These are phyloP conservation scores for Lerista edwardsae DNA, from an alignment of 2,797 vertebrate genomes.

Conservation along the genomic window DNA sequence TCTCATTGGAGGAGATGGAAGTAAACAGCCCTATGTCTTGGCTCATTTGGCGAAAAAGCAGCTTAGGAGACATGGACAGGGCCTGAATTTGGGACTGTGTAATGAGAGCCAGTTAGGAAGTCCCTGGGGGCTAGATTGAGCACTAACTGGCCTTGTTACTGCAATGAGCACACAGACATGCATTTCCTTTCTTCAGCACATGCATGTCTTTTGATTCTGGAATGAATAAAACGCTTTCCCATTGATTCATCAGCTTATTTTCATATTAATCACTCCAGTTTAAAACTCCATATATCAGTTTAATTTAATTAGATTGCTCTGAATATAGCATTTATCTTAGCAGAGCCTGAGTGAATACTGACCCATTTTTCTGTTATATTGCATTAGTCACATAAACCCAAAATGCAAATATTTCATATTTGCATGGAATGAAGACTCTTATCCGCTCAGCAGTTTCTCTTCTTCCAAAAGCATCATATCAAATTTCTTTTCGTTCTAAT, in stretches of 20 bases:
- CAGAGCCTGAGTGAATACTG: conserved; percentile 10
- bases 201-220: neutral
- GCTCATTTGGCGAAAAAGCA: neutral
- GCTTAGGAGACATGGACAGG: neutral
- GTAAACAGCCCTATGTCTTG: neutral
- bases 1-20: neutral
- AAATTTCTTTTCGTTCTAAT: neutral
- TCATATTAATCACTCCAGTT: neutral
- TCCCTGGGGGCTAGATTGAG: neutral
- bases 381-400: neutral
- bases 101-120: neutral
- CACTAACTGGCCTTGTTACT: neutral
- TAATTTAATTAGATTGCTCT: conserved; percentile 7
- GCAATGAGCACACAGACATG: neutral
- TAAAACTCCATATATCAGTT: neutral
- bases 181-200: neutral
- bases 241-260: neutral
- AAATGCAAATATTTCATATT: neutral
- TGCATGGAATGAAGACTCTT: neutral
- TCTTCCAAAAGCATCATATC: neutral
- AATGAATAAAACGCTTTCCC: neutral
- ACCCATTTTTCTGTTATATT: conserved; percentile 7
- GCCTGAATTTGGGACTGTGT: neutral
- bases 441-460: neutral
- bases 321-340: neutral